Evolutionary conservation across 1,140 invertebrate species (phyloP).

Genomic region (Delia radicum): DNA sequence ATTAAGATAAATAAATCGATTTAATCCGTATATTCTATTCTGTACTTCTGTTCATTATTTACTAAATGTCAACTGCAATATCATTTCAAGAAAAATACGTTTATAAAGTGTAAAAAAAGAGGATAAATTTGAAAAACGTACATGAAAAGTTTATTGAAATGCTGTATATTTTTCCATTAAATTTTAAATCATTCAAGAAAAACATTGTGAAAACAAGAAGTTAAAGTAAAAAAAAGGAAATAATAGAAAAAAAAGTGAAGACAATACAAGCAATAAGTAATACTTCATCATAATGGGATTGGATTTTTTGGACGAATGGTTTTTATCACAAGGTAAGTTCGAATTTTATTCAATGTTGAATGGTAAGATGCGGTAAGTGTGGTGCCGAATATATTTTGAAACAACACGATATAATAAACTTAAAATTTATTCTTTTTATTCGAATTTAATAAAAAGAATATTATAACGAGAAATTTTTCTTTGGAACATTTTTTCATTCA

Average conservation of each 20-base stretch:
- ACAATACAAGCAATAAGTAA: neutral
- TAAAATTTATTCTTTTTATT: neutral
- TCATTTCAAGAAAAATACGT: neutral
- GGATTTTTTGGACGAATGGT: constrained; percentile 55
- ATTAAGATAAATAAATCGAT: neutral
- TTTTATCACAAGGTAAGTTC: constrained; percentile 53
- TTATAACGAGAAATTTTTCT: neutral
- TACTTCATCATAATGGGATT: constrained; percentile 42
- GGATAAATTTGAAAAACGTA: neutral
- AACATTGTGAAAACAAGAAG: neutral
- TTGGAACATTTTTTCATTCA: neutral
- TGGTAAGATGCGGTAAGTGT: neutral
- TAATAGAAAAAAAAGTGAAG: neutral
- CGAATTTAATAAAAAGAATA: neutral
- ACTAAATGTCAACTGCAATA: neutral
- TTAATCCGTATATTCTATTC: neutral
- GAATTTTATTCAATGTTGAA: neutral
- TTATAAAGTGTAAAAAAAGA: neutral
- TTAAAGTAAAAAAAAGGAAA: neutral
- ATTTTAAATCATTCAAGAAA: neutral
- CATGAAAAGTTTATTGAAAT: neutral
- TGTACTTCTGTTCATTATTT: neutral
- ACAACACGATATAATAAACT: neutral
- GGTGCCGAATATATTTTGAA: neutral
- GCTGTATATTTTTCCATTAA: neutral